Evolutionary conservation across 2,888 invertebrate species (phyloP).

Genomic region (Dysmachus trigonus): DNA sequence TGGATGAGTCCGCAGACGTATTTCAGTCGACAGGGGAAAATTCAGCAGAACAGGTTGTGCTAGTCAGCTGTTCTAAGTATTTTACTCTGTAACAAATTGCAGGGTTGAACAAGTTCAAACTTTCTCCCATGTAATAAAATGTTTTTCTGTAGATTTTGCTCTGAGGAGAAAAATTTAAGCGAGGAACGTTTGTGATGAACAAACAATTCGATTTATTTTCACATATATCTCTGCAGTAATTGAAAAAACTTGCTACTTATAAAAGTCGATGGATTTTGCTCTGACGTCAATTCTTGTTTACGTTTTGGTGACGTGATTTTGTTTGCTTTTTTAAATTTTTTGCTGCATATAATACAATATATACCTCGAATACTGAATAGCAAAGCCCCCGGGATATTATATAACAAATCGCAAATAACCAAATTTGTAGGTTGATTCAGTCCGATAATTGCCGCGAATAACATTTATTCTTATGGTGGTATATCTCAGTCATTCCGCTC

Average conservation of each 20-base stretch:
- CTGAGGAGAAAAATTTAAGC: not conserved
- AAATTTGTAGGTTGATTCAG: no score
- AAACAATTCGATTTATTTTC: not conserved
- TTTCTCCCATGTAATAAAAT: not conserved
- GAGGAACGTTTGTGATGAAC: no score
- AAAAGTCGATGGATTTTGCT: not conserved
- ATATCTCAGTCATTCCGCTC: no score
- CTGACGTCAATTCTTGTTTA: not conserved
- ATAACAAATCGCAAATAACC: no score
- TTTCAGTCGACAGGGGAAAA: not conserved
- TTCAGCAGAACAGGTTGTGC: not conserved
- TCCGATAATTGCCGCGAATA: no score
- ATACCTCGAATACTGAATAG: no score
- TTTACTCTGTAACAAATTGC: not conserved
- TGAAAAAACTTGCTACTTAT: not conserved
- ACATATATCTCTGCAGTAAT: not conserved
- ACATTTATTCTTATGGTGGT: no score
- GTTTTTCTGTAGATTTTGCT: not conserved
- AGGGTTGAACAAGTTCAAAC: not conserved
- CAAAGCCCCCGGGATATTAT: no score
- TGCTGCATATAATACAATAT: no score
- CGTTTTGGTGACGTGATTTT: not conserved
- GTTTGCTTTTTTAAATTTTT: not conserved
- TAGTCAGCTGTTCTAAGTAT: not conserved
- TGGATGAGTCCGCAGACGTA: not conserved